Evolutionary conservation across 2,113 vertebrate species (phyloP), one percentile per base, ranked within the genome.

Genomic region (Brachypodius melanocephalos): DNA sequence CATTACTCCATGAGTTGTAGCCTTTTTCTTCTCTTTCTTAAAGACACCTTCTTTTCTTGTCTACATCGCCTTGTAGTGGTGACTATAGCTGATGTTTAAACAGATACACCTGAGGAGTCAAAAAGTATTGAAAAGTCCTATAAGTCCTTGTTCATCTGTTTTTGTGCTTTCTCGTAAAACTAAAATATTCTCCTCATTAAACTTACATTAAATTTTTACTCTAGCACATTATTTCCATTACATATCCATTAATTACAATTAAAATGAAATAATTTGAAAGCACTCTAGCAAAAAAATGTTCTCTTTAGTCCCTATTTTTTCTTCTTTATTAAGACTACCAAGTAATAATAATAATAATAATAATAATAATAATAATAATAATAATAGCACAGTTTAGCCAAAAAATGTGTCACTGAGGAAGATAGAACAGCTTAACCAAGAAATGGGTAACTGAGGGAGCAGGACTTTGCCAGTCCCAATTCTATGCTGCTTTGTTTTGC

Each of bases 151-250:
- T 55, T 94, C 28, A 67, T 42, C 28, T 87, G 18, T 1, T 85
- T 95, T 71, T 90, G 15, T 71, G 65, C 45, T 88, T 54, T 78
- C 14, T 71, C 8, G 14, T 73, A 26, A 14, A 84, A 62, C 65
- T 66, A 85, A 81, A 94, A 80, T 80, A 79, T 74, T 89, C 12
- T 94, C 69, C 81, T 97, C 59, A 87, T 96, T 96, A 97, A 91
- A 87, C 4, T 88, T 62, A 62, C 59, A 96, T 55, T 95, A 85
- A 75, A 82, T 93, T 97, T 96, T 96, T 72, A 91, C 67, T 94
- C 58, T 89, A 92, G 73, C 34, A 95, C 91, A 90, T 97, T 97
- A 96, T 97, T 97, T 93, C 49, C 42, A 73, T 97, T 97, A 85
- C 31, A 85, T 89, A 86, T 66, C 51, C 65, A 97, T 96, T 97